Conservation (phyloP, 2,888 invertebrate species). For the Caenorhabditis uteleia region DNA sequence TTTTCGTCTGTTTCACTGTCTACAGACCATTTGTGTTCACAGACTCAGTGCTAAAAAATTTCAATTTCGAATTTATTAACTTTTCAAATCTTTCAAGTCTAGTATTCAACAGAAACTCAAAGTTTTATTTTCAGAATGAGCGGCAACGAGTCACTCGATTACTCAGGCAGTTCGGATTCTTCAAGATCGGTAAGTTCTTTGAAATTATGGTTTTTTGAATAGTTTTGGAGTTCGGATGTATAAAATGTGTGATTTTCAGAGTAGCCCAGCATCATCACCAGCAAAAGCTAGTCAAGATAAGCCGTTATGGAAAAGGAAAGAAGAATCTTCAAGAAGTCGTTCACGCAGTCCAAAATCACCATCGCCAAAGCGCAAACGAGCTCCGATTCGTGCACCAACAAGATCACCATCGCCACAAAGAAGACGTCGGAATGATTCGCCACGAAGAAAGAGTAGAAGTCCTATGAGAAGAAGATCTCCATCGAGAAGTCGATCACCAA, state of each 20-base stretch:
- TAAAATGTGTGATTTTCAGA: conserved; percentile 4
- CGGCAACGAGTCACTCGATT: conserved; percentile 19
- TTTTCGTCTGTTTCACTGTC: too few species aligned
- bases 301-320: conserved; percentile 28
- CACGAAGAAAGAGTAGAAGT: neutral
- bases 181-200: conserved; percentile 20
- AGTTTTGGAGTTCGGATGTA: conserved; percentile 1
- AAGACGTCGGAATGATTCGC: neutral
- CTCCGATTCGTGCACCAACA: conserved; percentile 25
- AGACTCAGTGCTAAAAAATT: too few species aligned
- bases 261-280: neutral
- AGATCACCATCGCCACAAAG: conserved; percentile 9
- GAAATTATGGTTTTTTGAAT: neutral
- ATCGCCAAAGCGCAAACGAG: conserved; percentile 15
- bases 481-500: conserved; percentile 19
- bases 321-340: conserved; percentile 8
- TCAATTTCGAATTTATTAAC: too few species aligned
- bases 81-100: too few species aligned
- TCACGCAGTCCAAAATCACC: conserved; percentile 12
- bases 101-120: too few species aligned
- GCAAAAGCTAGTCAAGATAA: conserved; percentile 9
- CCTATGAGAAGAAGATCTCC: neutral
- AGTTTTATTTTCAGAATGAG: too few species aligned
- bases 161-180: conserved; percentile 22
- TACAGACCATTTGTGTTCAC: too few species aligned